Base-by-base conservation (phyloP, 2,888 invertebrate species). In the Tenthredo mesomela region DNA sequence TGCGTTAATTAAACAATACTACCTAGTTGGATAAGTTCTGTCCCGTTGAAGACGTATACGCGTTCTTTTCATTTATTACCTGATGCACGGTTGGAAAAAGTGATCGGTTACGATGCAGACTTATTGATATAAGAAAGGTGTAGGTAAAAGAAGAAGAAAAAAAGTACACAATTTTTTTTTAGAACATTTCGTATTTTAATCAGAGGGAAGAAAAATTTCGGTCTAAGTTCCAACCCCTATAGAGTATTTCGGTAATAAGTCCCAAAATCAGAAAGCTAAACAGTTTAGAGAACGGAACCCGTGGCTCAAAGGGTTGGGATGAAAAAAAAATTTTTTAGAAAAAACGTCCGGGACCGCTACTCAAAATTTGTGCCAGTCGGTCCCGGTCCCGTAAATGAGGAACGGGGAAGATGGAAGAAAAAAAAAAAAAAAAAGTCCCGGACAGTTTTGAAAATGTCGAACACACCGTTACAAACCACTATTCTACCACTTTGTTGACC, bases 381-480 rank as follows among this genome's bases (percentile, higher is more conserved):
- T 61, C 40, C 40, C 15, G 18, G 54, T 77, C 54, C 29, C 77
- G 47, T 54, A 58, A 37, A 80, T 29, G 61, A 58, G 40, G 12
- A 29, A 80, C 18, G 67, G 67, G 67, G 21, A 33, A 33, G 54
- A 18, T n/a, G 10, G 10, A 21, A 18, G 33, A 77, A 21, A n/a
- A n/a, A n/a, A n/a, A n/a, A 21, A 21, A 18, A 54, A 77, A 29
- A 77, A 50, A 77, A 18, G 29, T 54, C n/a, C 33, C 61, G 61
- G 37, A 43, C 70, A 40, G 70, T 70, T 47, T 70, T 33, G 47
- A 29, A 67, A 82, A 82, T 82, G 29, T 82, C 82, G 82, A n/a
- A 82, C 82, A 70, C 67, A 70, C 82, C 82, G 82, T 82, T 82
- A 82, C 82, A 29, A 37, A 67, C 82, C 82, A 70, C 70, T 82